Base-by-base conservation (phyloP, 1,140 invertebrate genomes). In the Dendrolimus punctatus region DNA sequence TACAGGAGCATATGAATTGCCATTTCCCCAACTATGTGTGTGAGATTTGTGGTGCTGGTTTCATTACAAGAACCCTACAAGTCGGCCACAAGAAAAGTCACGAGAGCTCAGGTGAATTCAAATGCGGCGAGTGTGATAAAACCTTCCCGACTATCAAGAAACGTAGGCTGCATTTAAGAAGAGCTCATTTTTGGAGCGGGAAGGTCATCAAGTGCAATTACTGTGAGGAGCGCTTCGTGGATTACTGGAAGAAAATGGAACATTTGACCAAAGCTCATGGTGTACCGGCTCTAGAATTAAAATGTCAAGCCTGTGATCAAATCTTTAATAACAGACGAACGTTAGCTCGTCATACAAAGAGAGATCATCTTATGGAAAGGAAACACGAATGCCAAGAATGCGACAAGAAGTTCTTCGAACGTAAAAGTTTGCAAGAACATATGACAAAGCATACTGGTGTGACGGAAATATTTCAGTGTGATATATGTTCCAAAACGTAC, bases 401-500 rank as follows among this genome's bases (percentile, higher is more conserved):
- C 58, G 71, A 63, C 6, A 57, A 53, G 51, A 51, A 49, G 8
- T 76, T 73, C 49, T 66, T 52, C 52, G 49, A 55, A 4, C 58
- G 47, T 8, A 8, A 39, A 2, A 55, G 45, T 41, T 63, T 89
- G n/a, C 73, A 75, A n/a, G 60, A 73, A 8, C 88, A 89, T 59
- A 79, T 82, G 61, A 54, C 87, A 5, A 85, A 74, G 39, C 87
- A 89, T 56, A 85, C 82, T 9, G 91, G 92, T 3, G 90, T 91
- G 57, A 90, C 91, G 49, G 92, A 92, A 10, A 23, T 23, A 23
- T 67, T 52, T 40, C n/a, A 50, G 41, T 67, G 61, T 46, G 42
- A 48, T 7, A 80, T 89, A 38, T 94, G 93, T 70, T 85, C 88
- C 5, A 89, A 89, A 45, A 78, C 60, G 68, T 91, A 84, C 71